Base-by-base conservation (phyloP, 2,888 invertebrate genomes). In the Cantharis nigra region DNA sequence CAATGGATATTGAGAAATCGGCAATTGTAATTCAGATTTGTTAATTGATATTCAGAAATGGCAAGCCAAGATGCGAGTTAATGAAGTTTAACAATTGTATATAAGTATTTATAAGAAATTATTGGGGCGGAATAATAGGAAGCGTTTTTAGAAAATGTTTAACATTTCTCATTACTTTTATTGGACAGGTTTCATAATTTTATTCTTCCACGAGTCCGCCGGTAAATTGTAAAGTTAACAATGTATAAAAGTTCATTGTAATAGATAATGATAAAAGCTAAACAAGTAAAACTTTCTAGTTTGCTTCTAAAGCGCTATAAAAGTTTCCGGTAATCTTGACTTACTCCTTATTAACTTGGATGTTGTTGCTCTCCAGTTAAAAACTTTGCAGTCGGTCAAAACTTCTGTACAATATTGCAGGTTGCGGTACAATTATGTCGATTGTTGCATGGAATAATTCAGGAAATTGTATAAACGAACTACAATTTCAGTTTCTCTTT, bases 401-500 rank as follows among this genome's bases (percentile, higher is more conserved):
- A 33, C 20, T 20, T 11, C 30, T 9, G 10, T 62, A 13, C 18
- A 33, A 49, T 33, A 62, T 63, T 16, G 63, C 62, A n/a, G 9
- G 18, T 13, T 23, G 23, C 26, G 69, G 69, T 71, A 67, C 63
- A 76, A 76, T 76, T 76, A 72, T 72, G 69, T 67, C 73, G 49
- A 78, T 78, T 78, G 75, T 78, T 63, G 62, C 69, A 78, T 67
- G 62, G 71, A 76, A 75, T 72, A 75, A 74, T 71, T 74, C 63
- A 18, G 14, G 28, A 74, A 79, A 79, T 77, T 75, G 63, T 70
- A 70, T 73, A 30, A 30, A 63, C 71, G 71, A 78, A 75, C 78
- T 74, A 74, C 75, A 49, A 75, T 78, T 75, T 78, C 69, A 76
- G 74, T 78, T 74, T 74, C 76, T 72, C 77, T 72, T 30, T 13